These are phyloP conservation scores for Pelosia muscerda DNA, from an alignment of 2,888 invertebrate genomes.

Conservation along the genomic window DNA sequence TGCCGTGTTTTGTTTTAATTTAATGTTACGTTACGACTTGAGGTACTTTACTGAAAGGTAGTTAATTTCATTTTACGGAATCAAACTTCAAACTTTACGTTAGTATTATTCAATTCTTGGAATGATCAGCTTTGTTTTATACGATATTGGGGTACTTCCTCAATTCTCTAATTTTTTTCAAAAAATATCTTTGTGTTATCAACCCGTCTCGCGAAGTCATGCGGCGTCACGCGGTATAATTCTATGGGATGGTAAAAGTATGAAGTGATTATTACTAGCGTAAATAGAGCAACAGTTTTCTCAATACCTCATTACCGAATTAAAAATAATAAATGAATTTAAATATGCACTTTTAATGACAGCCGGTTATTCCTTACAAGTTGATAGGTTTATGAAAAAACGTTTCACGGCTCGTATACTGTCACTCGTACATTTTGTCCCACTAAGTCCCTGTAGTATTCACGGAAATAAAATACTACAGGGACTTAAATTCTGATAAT, in stretches of 20 bases:
- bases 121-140: neutral
- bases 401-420: too few relatives aligned
- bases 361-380: too few relatives aligned
- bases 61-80: neutral
- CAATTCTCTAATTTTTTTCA: neutral
- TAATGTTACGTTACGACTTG: neutral
- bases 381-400: too few relatives aligned
- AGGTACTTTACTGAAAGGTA: neutral
- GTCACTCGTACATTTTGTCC: too few relatives aligned
- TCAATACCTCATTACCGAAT: too few relatives aligned
- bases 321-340: too few relatives aligned
- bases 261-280: too few relatives aligned
- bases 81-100: slow-evolving; percentile 1
- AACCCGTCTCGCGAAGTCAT: neutral
- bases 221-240: neutral
- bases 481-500: neutral
- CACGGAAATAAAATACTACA: too few relatives aligned
- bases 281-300: too few relatives aligned
- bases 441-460: too few relatives aligned
- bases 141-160: neutral
- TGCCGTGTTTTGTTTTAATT: neutral
- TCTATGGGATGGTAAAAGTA: too few relatives aligned
- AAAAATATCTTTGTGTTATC: neutral
- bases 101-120: neutral
- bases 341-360: too few relatives aligned